Percentiles rank a stretch among this genome's conserved stretches.
Conservation (phyloP, 2,888 invertebrate genomes). For the Eupithecia pulchellata region DNA sequence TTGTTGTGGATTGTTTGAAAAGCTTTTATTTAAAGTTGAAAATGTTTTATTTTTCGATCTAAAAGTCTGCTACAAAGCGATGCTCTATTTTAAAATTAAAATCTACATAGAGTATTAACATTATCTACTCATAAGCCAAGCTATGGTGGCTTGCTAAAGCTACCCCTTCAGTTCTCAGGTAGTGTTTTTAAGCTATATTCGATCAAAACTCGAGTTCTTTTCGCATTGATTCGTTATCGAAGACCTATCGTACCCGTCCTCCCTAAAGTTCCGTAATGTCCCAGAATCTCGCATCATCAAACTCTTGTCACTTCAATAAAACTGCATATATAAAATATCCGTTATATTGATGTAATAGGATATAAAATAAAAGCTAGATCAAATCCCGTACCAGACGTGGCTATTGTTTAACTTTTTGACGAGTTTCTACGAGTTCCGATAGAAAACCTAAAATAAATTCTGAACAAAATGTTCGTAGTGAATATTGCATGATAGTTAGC, state of each 20-base stretch:
- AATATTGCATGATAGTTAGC: constrained; percentile 5
- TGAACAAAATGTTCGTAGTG: not conserved
- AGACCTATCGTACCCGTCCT: constrained; percentile 50
- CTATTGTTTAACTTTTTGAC: not conserved
- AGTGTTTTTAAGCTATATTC: not conserved
- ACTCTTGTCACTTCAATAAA: constrained; percentile 13
- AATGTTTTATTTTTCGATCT: constrained; percentile 18
- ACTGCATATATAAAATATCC: not conserved
- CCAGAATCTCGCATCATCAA: constrained; percentile 64
- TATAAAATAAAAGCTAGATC: not conserved
- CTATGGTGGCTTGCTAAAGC: not conserved
- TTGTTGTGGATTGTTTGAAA: constrained; percentile 35
- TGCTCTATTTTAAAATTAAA: not conserved
- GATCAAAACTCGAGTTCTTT: constrained; percentile 16
- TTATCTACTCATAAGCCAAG: not conserved
- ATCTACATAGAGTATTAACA: not conserved
- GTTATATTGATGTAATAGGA: not conserved
- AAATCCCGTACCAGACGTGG: not conserved
- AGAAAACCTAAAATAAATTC: not conserved
- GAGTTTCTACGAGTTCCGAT: not conserved
- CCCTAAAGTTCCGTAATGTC: constrained; percentile 61
- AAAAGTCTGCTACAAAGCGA: constrained; percentile 5
- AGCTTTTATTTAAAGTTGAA: constrained; percentile 27
- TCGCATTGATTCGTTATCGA: constrained; percentile 46
- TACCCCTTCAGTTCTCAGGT: not conserved